Evolutionary conservation across 1,140 invertebrate species (phyloP), one percentile per base, ranked within the genome.

Genomic region (Mactra quadrangularis): DNA sequence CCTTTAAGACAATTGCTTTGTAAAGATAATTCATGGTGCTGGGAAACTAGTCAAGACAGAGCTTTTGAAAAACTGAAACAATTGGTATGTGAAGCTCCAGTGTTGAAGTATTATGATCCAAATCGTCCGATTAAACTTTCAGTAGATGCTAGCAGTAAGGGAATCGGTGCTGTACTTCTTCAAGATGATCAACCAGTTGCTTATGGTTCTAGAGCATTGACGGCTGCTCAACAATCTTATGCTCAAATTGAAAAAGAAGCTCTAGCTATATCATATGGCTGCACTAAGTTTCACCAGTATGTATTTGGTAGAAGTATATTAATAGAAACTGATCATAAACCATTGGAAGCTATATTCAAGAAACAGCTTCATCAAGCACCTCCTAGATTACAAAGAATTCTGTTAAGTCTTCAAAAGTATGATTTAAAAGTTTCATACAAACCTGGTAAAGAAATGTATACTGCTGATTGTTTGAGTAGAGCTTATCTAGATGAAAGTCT

Each of bases 171-270:
- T 45, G 90, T 91, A 6, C 47, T 94, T 3, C 57, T 93, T 17
- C 94, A 94, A 85, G 86, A 92, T 68, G 27, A 19, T 89, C 92
- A 85, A 82, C 91, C 89, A 0, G 86, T 94, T 1, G 91, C 91
- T 2, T 94, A 90, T 82, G 91, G 92, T 9, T 94, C 93, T 7
- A 83, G 92, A 31, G 86, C 90, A 17, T 82, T 94, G 13, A 93
- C 92, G 13, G 13, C 83, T 22, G 88, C 90, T 57, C 92, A 95
- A 86, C 27, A 87, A 66, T 93, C 93, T 35, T 94, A 94, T 79
- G 91, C 89, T n/a, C 92, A 94, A 87, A 91, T 94, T 3, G 93
- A 94, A 71, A 90, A 92, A 70, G 93, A 94, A 85, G 88, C 93
- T 4, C 86, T 94, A 2, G 92, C 94, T 2, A 92, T 94, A 60